These are phyloP conservation scores for Turritopsis rubra DNA, from an alignment of 30 jellyfish, hydroid and myxozoan genomes.

Conservation along the genomic window DNA sequence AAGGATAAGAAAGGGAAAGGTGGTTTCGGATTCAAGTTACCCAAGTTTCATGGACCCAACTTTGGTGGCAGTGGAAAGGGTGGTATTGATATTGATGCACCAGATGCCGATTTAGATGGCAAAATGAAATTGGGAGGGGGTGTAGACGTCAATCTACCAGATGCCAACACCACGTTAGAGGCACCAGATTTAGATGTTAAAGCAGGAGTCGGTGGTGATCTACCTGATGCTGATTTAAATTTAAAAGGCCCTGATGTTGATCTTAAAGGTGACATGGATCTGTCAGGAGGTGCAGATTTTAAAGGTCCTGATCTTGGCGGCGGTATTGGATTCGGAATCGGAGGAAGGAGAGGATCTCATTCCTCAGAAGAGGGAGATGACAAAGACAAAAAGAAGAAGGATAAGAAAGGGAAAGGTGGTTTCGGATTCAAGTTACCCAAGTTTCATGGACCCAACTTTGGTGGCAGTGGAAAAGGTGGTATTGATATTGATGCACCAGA, in stretches of 20 bases:
- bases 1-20: slow-evolving; percentile 24
- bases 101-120: slow-evolving; percentile 17
- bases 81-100: slow-evolving; percentile 17
- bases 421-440: slow-evolving; percentile 30
- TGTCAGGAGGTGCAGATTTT: slow-evolving; percentile 25
- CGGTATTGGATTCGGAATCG: slow-evolving; percentile 1
- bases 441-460: not conserved
- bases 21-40: slow-evolving; percentile 30
- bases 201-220: too few relatives aligned
- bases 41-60: not conserved
- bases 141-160: not conserved
- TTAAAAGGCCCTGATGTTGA: too few relatives aligned
- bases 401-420: slow-evolving; percentile 27
- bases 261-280: not conserved
- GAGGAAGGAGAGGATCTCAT: slow-evolving; percentile 9
- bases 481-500: too few relatives aligned
- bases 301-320: slow-evolving; percentile 29
- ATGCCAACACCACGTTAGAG: not conserved
- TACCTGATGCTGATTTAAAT: not conserved
- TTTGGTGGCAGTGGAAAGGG: slow-evolving; percentile 28
- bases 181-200: not conserved
- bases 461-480: too few relatives aligned
- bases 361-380: slow-evolving; percentile 6
- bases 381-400: not conserved
- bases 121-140: not conserved